Percentiles rank a stretch among this genome's conserved stretches.
Conservation (phyloP, 2,113 vertebrate genomes). For the Antechinus flavipes region DNA sequence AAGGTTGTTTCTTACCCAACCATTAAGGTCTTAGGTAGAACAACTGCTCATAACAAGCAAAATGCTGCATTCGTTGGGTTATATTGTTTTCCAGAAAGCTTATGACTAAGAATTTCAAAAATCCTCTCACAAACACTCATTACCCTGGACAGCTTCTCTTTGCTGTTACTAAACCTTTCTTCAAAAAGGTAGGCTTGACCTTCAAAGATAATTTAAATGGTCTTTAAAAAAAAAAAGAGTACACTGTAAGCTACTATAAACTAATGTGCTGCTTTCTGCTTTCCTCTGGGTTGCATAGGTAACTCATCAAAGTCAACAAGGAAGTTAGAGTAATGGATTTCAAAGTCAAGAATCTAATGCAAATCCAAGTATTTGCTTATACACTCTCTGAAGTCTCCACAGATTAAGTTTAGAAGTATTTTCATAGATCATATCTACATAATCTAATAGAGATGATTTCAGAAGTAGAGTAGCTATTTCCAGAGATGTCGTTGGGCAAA, state of each 20-base stretch:
- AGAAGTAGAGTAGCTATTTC: constrained; percentile 76
- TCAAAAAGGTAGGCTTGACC: constrained; percentile 83
- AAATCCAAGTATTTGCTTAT: constrained; percentile 89
- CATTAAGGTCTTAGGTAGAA: neutral
- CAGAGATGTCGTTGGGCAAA: constrained; percentile 47
- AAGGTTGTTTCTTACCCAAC: neutral
- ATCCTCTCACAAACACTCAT: constrained; percentile 56
- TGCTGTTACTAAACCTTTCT: constrained; percentile 80
- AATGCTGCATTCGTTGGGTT: neutral
- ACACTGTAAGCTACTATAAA: constrained; percentile 79
- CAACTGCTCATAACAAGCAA: neutral
- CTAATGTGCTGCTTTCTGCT: constrained; percentile 76
- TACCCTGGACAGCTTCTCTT: constrained; percentile 64
- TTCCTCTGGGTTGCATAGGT: constrained; percentile 78
- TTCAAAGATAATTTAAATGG: constrained; percentile 85
- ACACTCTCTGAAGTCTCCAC: constrained; percentile 83
- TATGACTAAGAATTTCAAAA: neutral
- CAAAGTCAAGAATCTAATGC: constrained; percentile 90
- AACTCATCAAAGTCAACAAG: constrained; percentile 86
- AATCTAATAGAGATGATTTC: constrained; percentile 90
- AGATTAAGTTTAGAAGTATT: constrained; percentile 88
- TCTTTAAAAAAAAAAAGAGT: constrained; percentile 64
- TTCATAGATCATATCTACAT: constrained; percentile 88
- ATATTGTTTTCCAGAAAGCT: neutral
- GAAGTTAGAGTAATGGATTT: constrained; percentile 88